These are phyloP conservation scores for Chamaedrilus cognettii DNA, from an alignment of 2,888 invertebrate genomes.

Conservation along the genomic window DNA sequence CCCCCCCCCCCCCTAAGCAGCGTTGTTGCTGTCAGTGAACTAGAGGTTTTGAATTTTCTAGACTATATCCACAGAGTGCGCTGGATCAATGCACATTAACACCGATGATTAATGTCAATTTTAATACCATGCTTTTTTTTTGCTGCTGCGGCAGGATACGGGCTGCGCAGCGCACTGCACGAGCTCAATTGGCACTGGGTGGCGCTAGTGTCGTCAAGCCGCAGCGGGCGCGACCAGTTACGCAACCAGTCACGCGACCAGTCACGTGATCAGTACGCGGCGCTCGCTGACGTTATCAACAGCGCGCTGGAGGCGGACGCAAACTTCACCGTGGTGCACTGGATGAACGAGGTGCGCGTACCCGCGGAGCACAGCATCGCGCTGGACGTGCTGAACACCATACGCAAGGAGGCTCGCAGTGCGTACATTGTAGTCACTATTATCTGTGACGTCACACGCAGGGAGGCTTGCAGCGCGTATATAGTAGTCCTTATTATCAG, in stretches of 20 bases:
- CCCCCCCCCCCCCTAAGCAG: too few species aligned
- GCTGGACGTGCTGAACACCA: conserved; percentile 27
- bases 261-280: conserved; percentile 1
- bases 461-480: too few species aligned
- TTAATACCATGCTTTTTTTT: not conserved
- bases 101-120: too few species aligned
- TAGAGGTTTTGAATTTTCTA: too few species aligned
- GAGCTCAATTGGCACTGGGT: conserved; percentile 7
- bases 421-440: conserved; percentile 17
- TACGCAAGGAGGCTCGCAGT: conserved; percentile 47
- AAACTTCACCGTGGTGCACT: not conserved
- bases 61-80: too few species aligned
- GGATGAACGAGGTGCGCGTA: not conserved
- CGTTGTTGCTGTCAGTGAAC: too few species aligned
- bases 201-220: conserved; percentile 6
- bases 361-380: conserved; percentile 19
- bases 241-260: not conserved
- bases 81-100: too few species aligned
- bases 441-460: not conserved
- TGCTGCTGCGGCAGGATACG: too few species aligned
- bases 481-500: too few species aligned
- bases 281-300: conserved; percentile 16
- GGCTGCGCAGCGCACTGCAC: conserved; percentile 10
- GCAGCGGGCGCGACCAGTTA: too few species aligned
- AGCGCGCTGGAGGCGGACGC: not conserved